Evolutionary conservation across 2,113 vertebrate species (phyloP).

Genomic region (Sinocyclocheilus rhinocerous): DNA sequence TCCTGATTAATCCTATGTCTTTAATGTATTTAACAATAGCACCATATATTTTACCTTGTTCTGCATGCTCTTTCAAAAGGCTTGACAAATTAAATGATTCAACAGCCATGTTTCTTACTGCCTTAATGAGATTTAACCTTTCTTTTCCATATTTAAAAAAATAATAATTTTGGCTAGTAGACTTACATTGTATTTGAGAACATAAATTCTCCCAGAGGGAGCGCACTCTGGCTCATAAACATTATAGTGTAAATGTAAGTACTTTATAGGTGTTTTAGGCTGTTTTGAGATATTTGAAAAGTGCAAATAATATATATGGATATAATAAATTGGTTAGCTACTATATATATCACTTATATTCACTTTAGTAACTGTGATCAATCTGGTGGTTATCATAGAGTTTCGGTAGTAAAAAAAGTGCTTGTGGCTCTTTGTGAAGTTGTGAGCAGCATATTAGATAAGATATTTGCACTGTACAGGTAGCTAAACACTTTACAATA

Average conservation of each 20-base stretch:
- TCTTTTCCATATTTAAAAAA: too few species aligned
- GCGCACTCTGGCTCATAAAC: neutral
- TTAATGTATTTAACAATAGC: too few species aligned
- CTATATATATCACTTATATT: neutral
- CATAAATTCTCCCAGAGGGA: neutral
- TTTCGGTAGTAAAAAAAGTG: neutral
- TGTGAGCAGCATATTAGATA: neutral
- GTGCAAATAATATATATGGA: neutral
- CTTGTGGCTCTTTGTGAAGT: neutral
- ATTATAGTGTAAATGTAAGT: too few species aligned
- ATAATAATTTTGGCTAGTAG: too few species aligned
- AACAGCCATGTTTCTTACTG: too few species aligned
- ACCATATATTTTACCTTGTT: too few species aligned
- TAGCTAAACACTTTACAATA: neutral
- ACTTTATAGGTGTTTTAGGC: neutral
- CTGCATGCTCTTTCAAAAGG: too few species aligned
- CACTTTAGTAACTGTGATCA: neutral
- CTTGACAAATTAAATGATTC: too few species aligned
- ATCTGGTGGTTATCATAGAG: neutral
- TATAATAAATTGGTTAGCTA: neutral
- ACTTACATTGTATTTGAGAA: neutral
- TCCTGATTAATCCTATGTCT: too few species aligned
- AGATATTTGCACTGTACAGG: neutral
- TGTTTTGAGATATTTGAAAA: neutral
- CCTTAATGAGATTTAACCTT: too few species aligned